Evolutionary conservation across 1,140 invertebrate species (phyloP), one percentile per base, ranked within the genome.

Genomic region (Lerema accius): DNA sequence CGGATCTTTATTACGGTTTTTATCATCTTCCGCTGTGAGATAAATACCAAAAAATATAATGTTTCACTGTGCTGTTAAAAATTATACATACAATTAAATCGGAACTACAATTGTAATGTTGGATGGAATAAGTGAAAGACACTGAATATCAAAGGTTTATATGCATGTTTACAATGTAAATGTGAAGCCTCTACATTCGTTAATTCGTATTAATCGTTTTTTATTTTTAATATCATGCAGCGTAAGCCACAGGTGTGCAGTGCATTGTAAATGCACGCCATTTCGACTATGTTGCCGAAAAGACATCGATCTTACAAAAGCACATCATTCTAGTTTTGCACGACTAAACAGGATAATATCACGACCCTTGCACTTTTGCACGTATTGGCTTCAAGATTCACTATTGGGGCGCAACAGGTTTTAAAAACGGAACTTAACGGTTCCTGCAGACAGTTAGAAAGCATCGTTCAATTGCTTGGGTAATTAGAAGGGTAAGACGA

Each of bases 401-500:
- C 65, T 64, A 67, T 70, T 81, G 56, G 76, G 74, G 64, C 63
- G 59, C 61, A 76, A 82, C 84, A 76, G 82, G 80, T 88, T 88
- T 83, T 65, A 40, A 63, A 76, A 87, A 89, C 84, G 80, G 84
- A 84, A 82, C 79, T 76, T 90, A 90, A 90, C 87, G 85, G 87
- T 87, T 74, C 71, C 66, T 68, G 61, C 67, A 65, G 82, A 79
- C 85, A 83, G 85, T 89, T 88, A 69, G 49, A 67, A 65, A 62
- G 68, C 67, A 69, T 79, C 65, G 76, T 78, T 77, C 73, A 59
- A 69, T 61, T 60, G 74, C 49, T 61, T 40, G 63, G 65, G 74
- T 71, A 86, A 85, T 87, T 84, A 85, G 75, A 78, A 73, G 71
- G 75, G 79, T 76, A 86, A 87, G 84, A 86, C 78, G 86, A 76